A percentile compares a stretch with the other conserved stretches of the same genome.
phyloP scores from a whole-genome alignment of 2,888 invertebrate species.

The Physocephala rufipes region DNA sequence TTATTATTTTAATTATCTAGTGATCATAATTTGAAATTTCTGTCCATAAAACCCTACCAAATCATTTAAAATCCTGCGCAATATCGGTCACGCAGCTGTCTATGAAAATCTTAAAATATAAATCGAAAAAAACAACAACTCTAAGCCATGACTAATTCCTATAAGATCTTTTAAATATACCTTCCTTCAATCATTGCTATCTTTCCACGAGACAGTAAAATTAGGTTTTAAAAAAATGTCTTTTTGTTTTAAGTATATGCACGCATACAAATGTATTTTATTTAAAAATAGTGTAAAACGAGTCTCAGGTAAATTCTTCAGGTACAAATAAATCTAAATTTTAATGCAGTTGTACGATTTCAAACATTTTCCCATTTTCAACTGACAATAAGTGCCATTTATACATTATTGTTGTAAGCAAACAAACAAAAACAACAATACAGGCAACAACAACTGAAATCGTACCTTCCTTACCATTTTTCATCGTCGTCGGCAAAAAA shows the following conservation, averaged over 20 bases:
- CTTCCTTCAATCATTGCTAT: too few species aligned
- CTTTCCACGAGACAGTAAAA: not conserved
- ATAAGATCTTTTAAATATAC: too few species aligned
- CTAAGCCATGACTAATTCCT: too few species aligned
- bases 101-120: too few species aligned
- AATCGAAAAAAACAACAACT: too few species aligned
- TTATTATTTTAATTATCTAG: too few species aligned
- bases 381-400: not conserved
- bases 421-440: constrained; percentile 2
- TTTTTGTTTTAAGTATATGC: not conserved
- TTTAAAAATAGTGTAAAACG: too few species aligned
- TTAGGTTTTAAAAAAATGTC: not conserved
- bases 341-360: not conserved
- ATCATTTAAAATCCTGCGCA: too few species aligned
- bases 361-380: not conserved
- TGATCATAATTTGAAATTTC: too few species aligned
- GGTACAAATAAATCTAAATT: not conserved
- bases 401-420: not conserved
- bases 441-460: constrained; percentile 36
- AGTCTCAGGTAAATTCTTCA: not conserved
- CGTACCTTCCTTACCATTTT: constrained; percentile 28
- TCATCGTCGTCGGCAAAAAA: constrained; percentile 28
- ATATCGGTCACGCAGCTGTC: too few species aligned
- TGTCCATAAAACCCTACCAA: too few species aligned
- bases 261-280: not conserved